Evolutionary conservation across 1,140 invertebrate species (phyloP), one percentile per base, ranked within the genome.

Genomic region (Drosophila littoralis): DNA sequence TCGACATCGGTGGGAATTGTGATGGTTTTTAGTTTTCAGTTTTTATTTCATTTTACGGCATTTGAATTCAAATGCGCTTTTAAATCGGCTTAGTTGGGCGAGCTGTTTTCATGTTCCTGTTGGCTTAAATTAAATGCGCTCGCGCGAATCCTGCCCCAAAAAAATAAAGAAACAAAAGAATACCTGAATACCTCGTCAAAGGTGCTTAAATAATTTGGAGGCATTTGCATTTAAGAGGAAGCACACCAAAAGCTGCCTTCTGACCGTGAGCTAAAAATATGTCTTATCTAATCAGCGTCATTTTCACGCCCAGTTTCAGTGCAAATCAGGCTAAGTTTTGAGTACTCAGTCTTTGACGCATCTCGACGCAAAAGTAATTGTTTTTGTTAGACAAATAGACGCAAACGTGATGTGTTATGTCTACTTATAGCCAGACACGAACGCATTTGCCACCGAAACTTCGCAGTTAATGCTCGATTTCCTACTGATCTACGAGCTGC

Each of bases 21-120:
- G 58, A 58, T 67, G 66, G 28, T 46, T 54, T 79, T 79, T 76
- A 63, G 73, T 73, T 79, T 67, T 58, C 48, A 33, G 57, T 73
- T 69, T 86, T 79, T 66, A 79, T 83, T 88, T 77, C 81, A 77
- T 88, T 88, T 77, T 61, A 79, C 84, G 54, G 80, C 77, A 89
- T 89, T 89, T 89, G 77, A 89, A 89, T 89, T 72, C 84, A 88
- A 88, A 88, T 88, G 84, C 89, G 84, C 84, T 84, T 79, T 89
- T 78, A 89, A 89, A 89, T 89, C 84, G 84, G 84, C 84, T 89
- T 89, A 89, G 84, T 89, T 89, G 75, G 80, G 70, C 79, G 59
- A 78, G 68, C 77, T 83, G 83, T 70, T 84, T 84, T 89, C 64
- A 69, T 84, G 74, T 89, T 72, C 66, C 77, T 51, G 61, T 58